A percentile compares a stretch with the other conserved stretches of the same genome.
phyloP scores from a whole-genome alignment of 2,797 vertebrate species.

The Ptychobarbus kaznakovi region DNA sequence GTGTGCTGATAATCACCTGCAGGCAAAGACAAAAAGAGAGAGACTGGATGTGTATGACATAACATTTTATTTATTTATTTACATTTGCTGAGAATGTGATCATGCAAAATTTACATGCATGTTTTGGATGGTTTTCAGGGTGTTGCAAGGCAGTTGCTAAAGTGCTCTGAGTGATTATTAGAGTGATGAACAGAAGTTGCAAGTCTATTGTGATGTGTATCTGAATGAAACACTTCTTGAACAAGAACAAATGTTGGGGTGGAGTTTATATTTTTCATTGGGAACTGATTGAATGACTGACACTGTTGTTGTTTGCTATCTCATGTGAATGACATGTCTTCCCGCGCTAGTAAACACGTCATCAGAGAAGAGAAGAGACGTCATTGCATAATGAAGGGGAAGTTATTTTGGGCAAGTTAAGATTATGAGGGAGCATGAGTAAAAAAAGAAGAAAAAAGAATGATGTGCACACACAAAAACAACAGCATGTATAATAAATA shows the following conservation, averaged over 20 bases:
- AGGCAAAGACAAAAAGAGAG: constrained; percentile 19
- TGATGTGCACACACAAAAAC: background rate
- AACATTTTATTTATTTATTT: background rate
- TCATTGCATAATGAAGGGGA: background rate
- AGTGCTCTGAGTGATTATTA: background rate
- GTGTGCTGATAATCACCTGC: constrained; percentile 94
- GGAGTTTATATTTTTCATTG: background rate
- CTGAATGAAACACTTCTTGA: background rate
- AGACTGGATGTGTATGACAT: constrained; percentile 3
- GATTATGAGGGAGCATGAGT: background rate
- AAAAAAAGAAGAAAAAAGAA: background rate
- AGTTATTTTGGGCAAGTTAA: background rate
- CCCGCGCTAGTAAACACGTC: background rate
- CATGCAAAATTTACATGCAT: background rate
- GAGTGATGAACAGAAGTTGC: background rate
- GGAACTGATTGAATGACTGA: background rate
- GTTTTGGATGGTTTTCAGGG: background rate
- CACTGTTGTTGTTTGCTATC: background rate
- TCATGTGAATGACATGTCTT: background rate
- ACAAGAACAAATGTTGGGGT: background rate
- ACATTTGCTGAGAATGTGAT: background rate
- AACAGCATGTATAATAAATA: background rate
- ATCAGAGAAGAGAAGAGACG: background rate
- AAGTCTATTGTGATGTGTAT: background rate
- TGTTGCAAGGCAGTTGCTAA: background rate